Evolutionary conservation across 2,888 invertebrate genomes (phyloP).

Genomic region (Mantis religiosa): DNA sequence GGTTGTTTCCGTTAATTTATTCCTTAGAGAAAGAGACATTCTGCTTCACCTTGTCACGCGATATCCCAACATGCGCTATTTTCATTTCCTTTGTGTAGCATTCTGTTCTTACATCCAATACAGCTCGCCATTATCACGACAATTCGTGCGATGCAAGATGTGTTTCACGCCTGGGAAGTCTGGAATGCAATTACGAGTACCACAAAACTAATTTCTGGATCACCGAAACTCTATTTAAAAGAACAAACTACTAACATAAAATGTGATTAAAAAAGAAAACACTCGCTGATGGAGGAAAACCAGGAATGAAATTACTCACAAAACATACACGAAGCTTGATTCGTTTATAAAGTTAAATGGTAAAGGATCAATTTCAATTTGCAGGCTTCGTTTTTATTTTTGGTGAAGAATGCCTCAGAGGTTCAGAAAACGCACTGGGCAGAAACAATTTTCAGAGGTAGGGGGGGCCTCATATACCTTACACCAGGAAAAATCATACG

Average conservation of each 20-base stretch:
- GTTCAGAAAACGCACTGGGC: no score
- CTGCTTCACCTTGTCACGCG: not conserved
- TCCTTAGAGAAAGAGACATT: slow-evolving; percentile 16
- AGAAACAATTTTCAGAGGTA: no score
- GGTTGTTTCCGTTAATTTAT: slow-evolving; percentile 17
- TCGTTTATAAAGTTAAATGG: no score
- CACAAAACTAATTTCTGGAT: not conserved
- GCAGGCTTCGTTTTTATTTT: no score
- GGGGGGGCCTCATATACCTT: no score
- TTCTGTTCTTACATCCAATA: not conserved
- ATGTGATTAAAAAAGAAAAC: no score
- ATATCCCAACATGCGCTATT: not conserved
- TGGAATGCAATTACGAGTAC: not conserved
- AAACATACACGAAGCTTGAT: no score
- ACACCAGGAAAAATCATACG: no score
- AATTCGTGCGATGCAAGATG: not conserved
- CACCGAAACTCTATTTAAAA: not conserved
- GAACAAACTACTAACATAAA: not conserved
- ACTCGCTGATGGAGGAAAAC: no score
- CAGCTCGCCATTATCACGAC: not conserved
- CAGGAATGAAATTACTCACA: no score
- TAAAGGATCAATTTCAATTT: no score
- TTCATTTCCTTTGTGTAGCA: not conserved
- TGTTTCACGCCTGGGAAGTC: not conserved
- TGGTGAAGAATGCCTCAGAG: no score